phyloP scores from a whole-genome alignment of 2,113 vertebrate genomes.

The Chaenogobius annularis region DNA sequence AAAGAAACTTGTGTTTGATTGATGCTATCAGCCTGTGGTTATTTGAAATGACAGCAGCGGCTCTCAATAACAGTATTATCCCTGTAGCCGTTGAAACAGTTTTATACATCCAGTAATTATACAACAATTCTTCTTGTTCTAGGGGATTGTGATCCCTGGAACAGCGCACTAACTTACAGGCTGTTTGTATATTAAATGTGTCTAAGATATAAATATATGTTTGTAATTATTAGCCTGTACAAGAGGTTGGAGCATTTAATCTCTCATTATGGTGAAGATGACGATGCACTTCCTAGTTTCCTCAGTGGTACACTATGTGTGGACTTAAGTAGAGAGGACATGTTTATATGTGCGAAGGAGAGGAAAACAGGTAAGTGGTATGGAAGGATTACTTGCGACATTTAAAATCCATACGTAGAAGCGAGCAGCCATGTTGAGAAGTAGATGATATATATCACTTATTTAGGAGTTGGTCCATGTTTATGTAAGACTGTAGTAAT shows the following conservation, averaged over 20 bases:
- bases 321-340: neutral
- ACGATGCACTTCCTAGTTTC: no score
- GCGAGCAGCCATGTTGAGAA: neutral
- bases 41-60: constrained; percentile 62
- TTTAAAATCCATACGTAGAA: neutral
- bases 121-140: no score
- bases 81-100: constrained; percentile 30
- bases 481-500: neutral
- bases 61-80: constrained; percentile 34
- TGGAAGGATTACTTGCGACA: neutral
- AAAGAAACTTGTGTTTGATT: constrained; percentile 65
- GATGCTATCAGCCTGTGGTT: constrained; percentile 47
- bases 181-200: no score
- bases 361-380: neutral
- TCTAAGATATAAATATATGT: no score
- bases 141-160: no score
- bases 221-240: no score
- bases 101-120: no score
- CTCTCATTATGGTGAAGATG: no score
- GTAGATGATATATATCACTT: neutral
- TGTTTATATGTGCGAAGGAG: neutral
- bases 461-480: neutral
- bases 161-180: no score
- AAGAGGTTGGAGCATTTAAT: no score
- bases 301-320: neutral